Evolutionary conservation across 2,113 vertebrate genomes (phyloP).

Genomic region (Lepisosteus oculatus): DNA sequence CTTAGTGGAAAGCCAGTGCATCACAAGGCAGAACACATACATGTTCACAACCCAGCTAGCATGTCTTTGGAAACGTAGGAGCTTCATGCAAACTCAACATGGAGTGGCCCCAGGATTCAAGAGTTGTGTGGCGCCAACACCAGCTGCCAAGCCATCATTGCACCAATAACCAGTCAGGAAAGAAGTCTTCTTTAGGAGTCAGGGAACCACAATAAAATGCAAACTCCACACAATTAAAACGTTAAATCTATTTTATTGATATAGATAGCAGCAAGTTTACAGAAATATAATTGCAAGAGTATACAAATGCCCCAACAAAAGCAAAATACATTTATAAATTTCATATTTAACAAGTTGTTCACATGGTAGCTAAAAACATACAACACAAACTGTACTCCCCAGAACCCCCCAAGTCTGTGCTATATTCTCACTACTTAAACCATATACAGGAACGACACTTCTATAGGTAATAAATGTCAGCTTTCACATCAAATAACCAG

Average conservation of each 20-base stretch:
- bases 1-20: no score
- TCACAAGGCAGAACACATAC: no score
- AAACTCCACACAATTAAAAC: slow-evolving; percentile 56
- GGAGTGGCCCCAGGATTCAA: no score
- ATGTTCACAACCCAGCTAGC: no score
- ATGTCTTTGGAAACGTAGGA: no score
- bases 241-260: slow-evolving; percentile 81
- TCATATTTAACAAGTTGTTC: slow-evolving; percentile 83
- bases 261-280: slow-evolving; percentile 86
- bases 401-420: slow-evolving; percentile 67
- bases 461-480: slow-evolving; percentile 37
- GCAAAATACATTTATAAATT: slow-evolving; percentile 89
- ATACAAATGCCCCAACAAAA: slow-evolving; percentile 90
- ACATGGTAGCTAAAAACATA: slow-evolving; percentile 83
- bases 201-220: no score
- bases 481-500: slow-evolving; percentile 58
- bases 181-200: no score
- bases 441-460: slow-evolving; percentile 55
- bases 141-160: no score
- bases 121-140: no score
- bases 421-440: slow-evolving; percentile 65
- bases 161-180: no score
- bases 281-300: slow-evolving; percentile 92
- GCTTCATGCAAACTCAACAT: no score
- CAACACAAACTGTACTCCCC: slow-evolving; percentile 71